phyloP scores from a whole-genome alignment of 2,797 vertebrate species.

The Paedocypris micromegethes region DNA sequence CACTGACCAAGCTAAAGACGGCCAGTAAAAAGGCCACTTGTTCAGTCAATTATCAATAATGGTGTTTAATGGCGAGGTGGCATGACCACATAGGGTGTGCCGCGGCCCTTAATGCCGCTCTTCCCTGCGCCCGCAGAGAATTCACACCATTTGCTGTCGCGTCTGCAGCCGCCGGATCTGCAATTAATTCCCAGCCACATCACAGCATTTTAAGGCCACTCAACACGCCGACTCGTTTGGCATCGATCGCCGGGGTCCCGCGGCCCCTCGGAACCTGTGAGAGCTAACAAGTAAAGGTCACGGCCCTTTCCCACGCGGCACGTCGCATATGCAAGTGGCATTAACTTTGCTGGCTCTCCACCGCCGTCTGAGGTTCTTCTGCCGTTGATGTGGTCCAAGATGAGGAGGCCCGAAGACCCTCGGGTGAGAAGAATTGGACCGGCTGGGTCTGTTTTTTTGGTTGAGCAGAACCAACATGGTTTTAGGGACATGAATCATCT shows the following conservation, averaged over 20 bases:
- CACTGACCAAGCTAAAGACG: conserved; percentile 24
- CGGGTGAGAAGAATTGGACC: too few species aligned
- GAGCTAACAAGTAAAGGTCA: conserved; percentile 54
- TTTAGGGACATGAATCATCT: too few species aligned
- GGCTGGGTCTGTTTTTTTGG: too few species aligned
- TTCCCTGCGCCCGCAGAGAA: conserved; percentile 23
- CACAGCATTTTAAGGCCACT: conserved; percentile 42
- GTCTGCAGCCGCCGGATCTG: neutral
- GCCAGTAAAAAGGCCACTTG: conserved; percentile 38
- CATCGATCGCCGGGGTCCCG: conserved; percentile 46
- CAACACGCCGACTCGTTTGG: conserved; percentile 28
- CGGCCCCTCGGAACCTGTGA: conserved; percentile 33
- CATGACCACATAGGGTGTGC: conserved; percentile 36
- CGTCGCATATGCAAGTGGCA: conserved; percentile 30
- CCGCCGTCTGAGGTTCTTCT: conserved; percentile 10
- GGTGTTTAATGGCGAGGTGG: conserved; percentile 46
- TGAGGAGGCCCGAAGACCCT: neutral
- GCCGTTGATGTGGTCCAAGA: conserved; percentile 8
- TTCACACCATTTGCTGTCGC: conserved; percentile 24
- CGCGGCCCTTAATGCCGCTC: conserved; percentile 40
- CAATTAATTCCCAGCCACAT: conserved; percentile 51
- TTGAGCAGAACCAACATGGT: too few species aligned
- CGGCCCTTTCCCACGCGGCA: conserved; percentile 33
- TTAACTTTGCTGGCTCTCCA: conserved; percentile 36
- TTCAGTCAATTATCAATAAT: conserved; percentile 53